These are phyloP conservation scores for Luscinia megarhynchos DNA, from an alignment of 2,797 vertebrate genomes.

Conservation along the genomic window DNA sequence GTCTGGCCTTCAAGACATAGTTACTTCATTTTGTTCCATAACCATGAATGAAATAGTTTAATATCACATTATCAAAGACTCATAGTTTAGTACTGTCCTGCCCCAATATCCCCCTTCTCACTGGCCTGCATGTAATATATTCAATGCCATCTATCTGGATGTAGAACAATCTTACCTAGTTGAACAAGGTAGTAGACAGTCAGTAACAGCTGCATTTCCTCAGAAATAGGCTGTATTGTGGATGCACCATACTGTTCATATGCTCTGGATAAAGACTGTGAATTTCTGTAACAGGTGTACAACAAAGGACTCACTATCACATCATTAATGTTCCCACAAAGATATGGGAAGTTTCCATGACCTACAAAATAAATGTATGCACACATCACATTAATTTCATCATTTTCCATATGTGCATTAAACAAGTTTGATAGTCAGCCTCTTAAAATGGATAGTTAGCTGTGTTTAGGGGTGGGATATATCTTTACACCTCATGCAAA, in stretches of 20 bases:
- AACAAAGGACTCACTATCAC: slow-evolving; percentile 91
- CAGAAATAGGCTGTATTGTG: slow-evolving; percentile 89
- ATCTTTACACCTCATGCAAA: background rate
- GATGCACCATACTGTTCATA: slow-evolving; percentile 90
- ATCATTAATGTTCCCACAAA: slow-evolving; percentile 91
- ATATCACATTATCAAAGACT: background rate
- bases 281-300: slow-evolving; percentile 91
- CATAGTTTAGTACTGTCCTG: background rate
- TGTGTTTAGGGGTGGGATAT: background rate
- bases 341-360: slow-evolving; percentile 91
- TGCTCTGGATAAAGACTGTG: slow-evolving; percentile 89
- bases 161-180: slow-evolving; percentile 83
- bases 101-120: background rate
- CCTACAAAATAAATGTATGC: slow-evolving; percentile 76
- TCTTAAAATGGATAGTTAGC: background rate
- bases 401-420: background rate
- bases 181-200: slow-evolving; percentile 99
- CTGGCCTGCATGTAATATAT: background rate
- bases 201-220: slow-evolving; percentile 95
- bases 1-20: background rate
- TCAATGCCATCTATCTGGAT: background rate
- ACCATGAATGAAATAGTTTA: background rate
- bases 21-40: background rate
- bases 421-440: background rate
- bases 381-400: background rate